Evolutionary conservation across 1,140 invertebrate genomes (phyloP).

Genomic region (Heterodera schachtii): DNA sequence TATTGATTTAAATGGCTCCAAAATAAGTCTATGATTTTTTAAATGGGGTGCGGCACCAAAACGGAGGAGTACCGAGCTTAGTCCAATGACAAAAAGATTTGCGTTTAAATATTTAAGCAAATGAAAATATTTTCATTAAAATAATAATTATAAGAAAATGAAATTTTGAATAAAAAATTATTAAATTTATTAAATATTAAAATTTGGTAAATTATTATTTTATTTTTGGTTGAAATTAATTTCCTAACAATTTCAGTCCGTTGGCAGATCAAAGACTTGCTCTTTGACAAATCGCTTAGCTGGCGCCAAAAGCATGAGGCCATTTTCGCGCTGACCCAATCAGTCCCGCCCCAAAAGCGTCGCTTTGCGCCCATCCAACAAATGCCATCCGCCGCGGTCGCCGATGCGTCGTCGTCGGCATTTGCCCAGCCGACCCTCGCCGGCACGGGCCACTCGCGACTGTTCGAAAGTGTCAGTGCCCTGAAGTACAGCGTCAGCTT

Average conservation of each 20-base stretch:
- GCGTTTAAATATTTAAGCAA: too few species aligned
- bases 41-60: too few species aligned
- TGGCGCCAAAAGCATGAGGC: slow-evolving; percentile 43
- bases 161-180: too few species aligned
- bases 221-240: too few species aligned
- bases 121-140: too few species aligned
- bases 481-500: slow-evolving; percentile 46
- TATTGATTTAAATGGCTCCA: too few species aligned
- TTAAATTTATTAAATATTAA: too few species aligned
- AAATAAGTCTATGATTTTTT: too few species aligned
- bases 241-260: background rate
- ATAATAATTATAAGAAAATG: too few species aligned
- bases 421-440: background rate
- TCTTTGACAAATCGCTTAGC: slow-evolving; percentile 41
- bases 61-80: too few species aligned
- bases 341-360: slow-evolving; percentile 29
- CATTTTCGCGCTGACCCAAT: slow-evolving; percentile 38
- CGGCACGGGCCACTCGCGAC: slow-evolving; percentile 38
- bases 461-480: slow-evolving; percentile 42
- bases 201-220: too few species aligned
- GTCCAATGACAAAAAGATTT: too few species aligned
- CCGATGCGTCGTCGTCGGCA: background rate
- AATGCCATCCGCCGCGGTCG: background rate
- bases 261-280: slow-evolving; percentile 45
- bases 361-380: slow-evolving; percentile 30